Percentiles rank a stretch among this genome's conserved stretches.
phyloP scores from a whole-genome alignment of 1,140 invertebrate genomes.

The Phymorhynchus buccinoides region DNA sequence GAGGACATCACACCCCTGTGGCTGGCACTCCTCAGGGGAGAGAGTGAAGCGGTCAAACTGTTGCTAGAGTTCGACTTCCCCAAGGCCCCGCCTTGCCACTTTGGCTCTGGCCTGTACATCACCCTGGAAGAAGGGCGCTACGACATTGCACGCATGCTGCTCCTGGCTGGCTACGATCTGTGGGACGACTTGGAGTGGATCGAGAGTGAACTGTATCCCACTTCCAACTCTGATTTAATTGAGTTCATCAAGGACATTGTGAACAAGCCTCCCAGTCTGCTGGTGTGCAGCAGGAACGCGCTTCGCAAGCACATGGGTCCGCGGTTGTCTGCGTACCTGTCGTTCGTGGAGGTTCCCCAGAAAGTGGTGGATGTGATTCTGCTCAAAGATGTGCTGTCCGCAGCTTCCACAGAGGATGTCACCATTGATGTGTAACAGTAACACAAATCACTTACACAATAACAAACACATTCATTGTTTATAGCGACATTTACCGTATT shows the following conservation, averaged over 20 bases:
- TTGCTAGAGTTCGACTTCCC: constrained; percentile 41
- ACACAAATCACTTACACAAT: too few species aligned
- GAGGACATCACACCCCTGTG: constrained; percentile 46
- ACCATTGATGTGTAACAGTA: neutral
- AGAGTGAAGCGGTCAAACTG: constrained; percentile 34
- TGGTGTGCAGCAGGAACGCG: constrained; percentile 35
- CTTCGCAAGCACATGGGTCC: constrained; percentile 31
- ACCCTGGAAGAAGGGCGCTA: constrained; percentile 37
- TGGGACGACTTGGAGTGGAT: constrained; percentile 47
- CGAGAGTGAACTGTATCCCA: constrained; percentile 32
- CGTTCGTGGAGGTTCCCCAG: neutral
- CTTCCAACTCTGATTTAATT: constrained; percentile 33
- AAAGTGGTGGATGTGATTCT: constrained; percentile 20
- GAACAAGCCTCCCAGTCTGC: constrained; percentile 34
- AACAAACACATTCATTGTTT: too few species aligned
- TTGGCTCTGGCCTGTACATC: constrained; percentile 42
- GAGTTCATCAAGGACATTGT: constrained; percentile 33
- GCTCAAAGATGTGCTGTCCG: constrained; percentile 21
- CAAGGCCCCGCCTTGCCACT: constrained; percentile 38
- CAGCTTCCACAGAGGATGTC: constrained; percentile 2
- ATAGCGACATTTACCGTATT: too few species aligned
- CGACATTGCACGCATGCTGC: constrained; percentile 36
- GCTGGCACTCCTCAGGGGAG: constrained; percentile 43
- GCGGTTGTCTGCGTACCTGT: neutral
- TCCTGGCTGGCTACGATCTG: constrained; percentile 42